These are phyloP conservation scores for Cairina moschata DNA, from an alignment of 2,113 vertebrate genomes.

Conservation along the genomic window DNA sequence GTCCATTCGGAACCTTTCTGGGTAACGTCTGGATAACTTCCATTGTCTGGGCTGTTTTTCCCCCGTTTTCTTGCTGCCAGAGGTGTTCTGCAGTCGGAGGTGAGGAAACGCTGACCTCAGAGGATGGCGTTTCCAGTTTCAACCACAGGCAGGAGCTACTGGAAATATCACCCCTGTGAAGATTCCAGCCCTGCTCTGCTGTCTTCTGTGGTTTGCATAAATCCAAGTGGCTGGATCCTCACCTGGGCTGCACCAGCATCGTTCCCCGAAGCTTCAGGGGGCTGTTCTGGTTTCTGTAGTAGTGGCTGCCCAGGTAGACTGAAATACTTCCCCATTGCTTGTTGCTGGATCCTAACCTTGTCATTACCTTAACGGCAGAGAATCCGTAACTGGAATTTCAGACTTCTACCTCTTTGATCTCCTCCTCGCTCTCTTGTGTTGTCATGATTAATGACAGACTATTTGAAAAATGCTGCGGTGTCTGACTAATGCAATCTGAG, in stretches of 20 bases:
- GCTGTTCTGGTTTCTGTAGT: not conserved
- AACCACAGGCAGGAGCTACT: conserved; percentile 12
- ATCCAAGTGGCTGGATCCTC: not conserved
- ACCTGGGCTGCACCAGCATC: not conserved
- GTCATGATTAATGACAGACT: not conserved
- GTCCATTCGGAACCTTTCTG: not conserved
- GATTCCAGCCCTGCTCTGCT: not conserved
- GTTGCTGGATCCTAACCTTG: not conserved
- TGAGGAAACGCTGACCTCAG: not conserved
- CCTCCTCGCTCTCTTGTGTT: not conserved
- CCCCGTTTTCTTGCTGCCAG: not conserved
- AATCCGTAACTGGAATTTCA: not conserved
- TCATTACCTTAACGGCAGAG: not conserved
- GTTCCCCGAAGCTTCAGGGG: rapidly evolving
- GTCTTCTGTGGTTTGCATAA: not conserved
- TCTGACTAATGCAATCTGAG: not conserved
- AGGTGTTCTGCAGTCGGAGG: not conserved
- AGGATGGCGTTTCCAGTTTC: not conserved
- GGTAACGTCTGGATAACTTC: not conserved
- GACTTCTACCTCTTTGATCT: not conserved
- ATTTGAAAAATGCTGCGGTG: not conserved
- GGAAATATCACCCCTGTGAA: not conserved
- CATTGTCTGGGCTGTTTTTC: not conserved
- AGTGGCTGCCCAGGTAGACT: not conserved
- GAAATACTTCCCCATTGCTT: not conserved